Conservation (phyloP, 2,888 invertebrate genomes). For the Petrolisthes cinctipes region DNA sequence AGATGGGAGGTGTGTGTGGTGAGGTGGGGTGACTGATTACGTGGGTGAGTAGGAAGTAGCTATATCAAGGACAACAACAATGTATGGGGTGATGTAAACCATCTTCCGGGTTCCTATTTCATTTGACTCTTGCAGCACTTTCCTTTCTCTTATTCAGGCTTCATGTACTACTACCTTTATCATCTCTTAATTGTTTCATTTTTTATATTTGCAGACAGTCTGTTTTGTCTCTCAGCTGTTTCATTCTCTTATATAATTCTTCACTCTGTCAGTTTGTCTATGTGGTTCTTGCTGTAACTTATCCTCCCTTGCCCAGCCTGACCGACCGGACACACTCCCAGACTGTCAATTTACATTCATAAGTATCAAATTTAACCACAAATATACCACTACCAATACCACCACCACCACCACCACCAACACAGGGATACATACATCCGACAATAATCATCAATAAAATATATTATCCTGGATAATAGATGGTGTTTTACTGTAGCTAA, state of each 20-base stretch:
- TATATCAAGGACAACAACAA: too few relatives aligned
- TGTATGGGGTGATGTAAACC: not conserved
- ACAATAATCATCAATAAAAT: too few relatives aligned
- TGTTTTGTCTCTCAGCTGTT: not conserved
- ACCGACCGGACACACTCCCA: not conserved
- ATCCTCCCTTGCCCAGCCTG: too few relatives aligned
- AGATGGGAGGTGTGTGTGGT: not conserved
- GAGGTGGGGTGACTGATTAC: not conserved
- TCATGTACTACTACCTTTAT: not conserved
- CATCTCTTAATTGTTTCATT: not conserved
- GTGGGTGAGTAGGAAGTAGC: not conserved
- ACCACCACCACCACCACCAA: not conserved
- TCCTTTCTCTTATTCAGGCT: not conserved
- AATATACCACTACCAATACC: too few relatives aligned
- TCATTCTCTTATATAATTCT: not conserved
- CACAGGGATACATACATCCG: not conserved
- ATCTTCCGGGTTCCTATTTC: not conserved
- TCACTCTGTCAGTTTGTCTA: not conserved
- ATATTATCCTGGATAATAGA: too few relatives aligned
- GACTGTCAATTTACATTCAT: not conserved
- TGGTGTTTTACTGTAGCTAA: too few relatives aligned
- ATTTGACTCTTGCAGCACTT: not conserved
- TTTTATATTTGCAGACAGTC: not conserved
- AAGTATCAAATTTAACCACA: not conserved
- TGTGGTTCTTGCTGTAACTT: too few relatives aligned